These are phyloP conservation scores for Conops quadrifasciatus DNA, from an alignment of 2,888 invertebrate genomes.

Conservation along the genomic window DNA sequence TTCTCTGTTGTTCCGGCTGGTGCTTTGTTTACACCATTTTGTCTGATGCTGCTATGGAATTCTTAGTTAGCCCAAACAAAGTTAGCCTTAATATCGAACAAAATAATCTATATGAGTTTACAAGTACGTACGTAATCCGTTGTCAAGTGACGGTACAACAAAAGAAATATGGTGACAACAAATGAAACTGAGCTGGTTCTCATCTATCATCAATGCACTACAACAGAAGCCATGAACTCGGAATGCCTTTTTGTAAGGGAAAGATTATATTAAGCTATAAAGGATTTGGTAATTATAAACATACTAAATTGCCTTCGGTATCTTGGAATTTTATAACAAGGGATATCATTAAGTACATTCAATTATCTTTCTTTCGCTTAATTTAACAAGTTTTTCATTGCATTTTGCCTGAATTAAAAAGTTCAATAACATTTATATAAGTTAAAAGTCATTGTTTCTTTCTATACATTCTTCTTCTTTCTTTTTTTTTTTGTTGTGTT, in stretches of 20 bases:
- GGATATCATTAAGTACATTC: neutral
- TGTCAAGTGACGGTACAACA: slow-evolving; percentile 22
- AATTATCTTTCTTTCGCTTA: neutral
- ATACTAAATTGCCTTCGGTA: neutral
- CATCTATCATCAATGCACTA: neutral
- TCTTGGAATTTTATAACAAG: neutral
- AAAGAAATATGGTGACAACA: slow-evolving; percentile 12
- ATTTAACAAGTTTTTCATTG: neutral
- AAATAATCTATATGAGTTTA: neutral
- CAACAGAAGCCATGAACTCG: neutral
- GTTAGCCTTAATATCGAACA: neutral
- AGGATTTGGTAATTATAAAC: too few relatives aligned
- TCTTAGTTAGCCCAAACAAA: slow-evolving; percentile 28
- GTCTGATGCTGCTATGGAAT: slow-evolving; percentile 33
- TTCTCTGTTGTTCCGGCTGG: neutral
- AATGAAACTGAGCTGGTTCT: slow-evolving; percentile 2
- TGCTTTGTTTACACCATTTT: slow-evolving; percentile 25
- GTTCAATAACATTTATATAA: slow-evolving; percentile 21
- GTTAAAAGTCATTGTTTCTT: neutral
- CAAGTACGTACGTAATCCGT: slow-evolving; percentile 13
- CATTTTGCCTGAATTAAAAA: neutral
- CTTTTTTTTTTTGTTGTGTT: neutral
- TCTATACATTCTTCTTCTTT: neutral
- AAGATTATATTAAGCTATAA: neutral
- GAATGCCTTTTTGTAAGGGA: too few relatives aligned